Conservation (phyloP, 2,113 vertebrate species). For the Ceyx margarethae region DNA sequence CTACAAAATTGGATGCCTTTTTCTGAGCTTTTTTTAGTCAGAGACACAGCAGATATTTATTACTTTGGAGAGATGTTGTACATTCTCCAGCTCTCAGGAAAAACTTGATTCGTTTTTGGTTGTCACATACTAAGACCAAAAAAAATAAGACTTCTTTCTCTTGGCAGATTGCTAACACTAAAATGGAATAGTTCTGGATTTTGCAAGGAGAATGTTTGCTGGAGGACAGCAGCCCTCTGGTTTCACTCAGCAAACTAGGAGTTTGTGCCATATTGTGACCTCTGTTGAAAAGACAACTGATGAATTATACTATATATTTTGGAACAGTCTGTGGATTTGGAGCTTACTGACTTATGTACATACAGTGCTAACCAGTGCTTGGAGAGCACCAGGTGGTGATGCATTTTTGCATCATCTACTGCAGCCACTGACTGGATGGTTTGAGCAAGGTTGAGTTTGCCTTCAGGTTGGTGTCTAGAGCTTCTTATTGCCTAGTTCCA, state of each 20-base stretch:
- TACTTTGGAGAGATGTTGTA: background rate
- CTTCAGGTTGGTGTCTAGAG: background rate
- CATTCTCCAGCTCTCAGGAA: background rate
- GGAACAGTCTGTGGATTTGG: background rate
- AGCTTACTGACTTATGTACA: rapidly evolving
- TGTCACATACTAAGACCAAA: background rate
- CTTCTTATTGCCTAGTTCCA: background rate
- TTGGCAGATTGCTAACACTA: background rate
- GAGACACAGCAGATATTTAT: background rate
- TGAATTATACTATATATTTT: background rate
- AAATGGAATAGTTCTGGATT: background rate
- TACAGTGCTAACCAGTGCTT: background rate
- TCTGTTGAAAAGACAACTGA: background rate
- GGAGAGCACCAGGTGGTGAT: background rate
- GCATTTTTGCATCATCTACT: background rate
- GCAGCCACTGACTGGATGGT: background rate
- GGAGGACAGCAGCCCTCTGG: background rate
- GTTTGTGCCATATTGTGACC: background rate
- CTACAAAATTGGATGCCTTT: background rate
- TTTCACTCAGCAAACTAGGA: conserved; percentile 19
- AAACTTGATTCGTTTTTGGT: background rate
- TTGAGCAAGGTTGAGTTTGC: background rate
- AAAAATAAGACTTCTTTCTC: background rate
- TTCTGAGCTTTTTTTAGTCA: conserved; percentile 17
- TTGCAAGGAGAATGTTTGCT: background rate